Percentiles rank a stretch among this genome's conserved stretches.
These are phyloP conservation scores for Palaemon carinicauda DNA, from an alignment of 1,140 invertebrate species.

Conservation along the genomic window DNA sequence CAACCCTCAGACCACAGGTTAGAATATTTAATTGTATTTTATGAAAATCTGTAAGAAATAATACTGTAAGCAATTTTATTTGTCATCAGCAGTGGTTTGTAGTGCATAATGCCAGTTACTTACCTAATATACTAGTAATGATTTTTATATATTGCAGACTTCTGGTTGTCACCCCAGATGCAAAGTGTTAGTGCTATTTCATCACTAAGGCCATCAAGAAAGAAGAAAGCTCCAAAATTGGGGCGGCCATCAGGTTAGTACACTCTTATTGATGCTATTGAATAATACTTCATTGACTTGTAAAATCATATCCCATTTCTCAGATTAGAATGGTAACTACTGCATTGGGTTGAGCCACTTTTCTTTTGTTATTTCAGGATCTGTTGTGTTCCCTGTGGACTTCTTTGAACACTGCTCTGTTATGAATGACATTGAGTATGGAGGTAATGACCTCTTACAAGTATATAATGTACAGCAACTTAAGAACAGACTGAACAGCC, in stretches of 20 bases:
- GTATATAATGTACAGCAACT: slow-evolving; percentile 95
- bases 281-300: too few relatives aligned
- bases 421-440: slow-evolving; percentile 93
- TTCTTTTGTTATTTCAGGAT: slow-evolving; percentile 61
- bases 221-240: slow-evolving; percentile 71
- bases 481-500: slow-evolving; percentile 90
- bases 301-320: too few relatives aligned
- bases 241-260: slow-evolving; percentile 63
- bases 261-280: too few relatives aligned
- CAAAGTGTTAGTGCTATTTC: slow-evolving; percentile 67
- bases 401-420: slow-evolving; percentile 95
- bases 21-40: not conserved
- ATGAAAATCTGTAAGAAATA: not conserved
- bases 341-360: not conserved
- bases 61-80: too few relatives aligned
- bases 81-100: too few relatives aligned
- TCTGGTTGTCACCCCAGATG: slow-evolving; percentile 66
- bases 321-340: not conserved
- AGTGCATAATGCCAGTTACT: too few relatives aligned
- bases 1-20: slow-evolving; percentile 66
- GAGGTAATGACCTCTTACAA: slow-evolving; percentile 93
- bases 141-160: slow-evolving; percentile 61
- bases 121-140: not conserved
- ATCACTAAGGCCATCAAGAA: slow-evolving; percentile 65
- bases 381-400: slow-evolving; percentile 85